phyloP scores from a whole-genome alignment of 2,888 invertebrate genomes.

The Dione juno region DNA sequence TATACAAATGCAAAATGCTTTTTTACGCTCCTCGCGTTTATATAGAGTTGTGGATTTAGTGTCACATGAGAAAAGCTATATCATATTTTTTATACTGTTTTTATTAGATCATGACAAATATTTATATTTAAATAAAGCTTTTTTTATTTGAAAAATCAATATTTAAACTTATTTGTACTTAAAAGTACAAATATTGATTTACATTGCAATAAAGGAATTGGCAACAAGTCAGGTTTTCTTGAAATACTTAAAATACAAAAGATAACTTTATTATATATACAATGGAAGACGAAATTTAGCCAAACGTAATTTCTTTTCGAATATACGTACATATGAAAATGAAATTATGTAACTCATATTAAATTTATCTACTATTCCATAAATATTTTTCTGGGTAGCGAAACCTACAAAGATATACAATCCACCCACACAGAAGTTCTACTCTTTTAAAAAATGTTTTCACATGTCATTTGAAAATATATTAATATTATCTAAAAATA shows the following conservation, averaged over 20 bases:
- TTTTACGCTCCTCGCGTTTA: background rate
- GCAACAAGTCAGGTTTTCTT: too few species aligned
- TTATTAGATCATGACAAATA: background rate
- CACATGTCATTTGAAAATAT: background rate
- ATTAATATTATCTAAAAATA: slow-evolving; percentile 3
- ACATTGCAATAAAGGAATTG: too few species aligned
- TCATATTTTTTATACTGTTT: background rate
- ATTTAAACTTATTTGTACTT: too few species aligned
- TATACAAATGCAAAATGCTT: background rate
- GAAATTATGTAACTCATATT: background rate
- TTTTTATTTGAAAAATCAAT: too few species aligned
- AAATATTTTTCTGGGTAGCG: background rate
- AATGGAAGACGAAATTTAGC: too few species aligned
- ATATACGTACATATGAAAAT: too few species aligned
- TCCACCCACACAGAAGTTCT: background rate
- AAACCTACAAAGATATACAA: background rate
- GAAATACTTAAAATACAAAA: too few species aligned
- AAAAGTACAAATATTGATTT: too few species aligned
- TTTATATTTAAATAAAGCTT: too few species aligned
- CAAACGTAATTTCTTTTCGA: background rate
- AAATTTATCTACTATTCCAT: background rate
- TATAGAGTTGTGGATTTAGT: background rate
- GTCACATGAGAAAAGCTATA: background rate
- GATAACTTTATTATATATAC: too few species aligned
- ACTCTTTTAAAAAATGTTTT: slow-evolving; percentile 4